Conservation (phyloP, 2,113 vertebrate species). For the Bufo gargarizans region DNA sequence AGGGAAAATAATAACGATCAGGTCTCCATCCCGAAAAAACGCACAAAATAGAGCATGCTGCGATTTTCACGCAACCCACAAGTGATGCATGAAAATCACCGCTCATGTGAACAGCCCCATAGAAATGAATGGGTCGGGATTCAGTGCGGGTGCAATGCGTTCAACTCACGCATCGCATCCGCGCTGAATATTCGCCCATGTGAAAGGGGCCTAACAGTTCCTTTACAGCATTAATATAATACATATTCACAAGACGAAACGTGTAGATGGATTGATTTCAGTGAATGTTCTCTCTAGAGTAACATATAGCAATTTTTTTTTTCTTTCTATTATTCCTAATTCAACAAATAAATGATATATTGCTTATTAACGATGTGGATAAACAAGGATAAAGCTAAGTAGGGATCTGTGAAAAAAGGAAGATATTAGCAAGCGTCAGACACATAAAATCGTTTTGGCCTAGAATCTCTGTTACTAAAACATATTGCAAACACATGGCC, state of each 20-base stretch:
- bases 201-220: too few relatives aligned
- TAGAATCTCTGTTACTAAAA: slow-evolving; percentile 60
- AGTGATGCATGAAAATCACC: too few relatives aligned
- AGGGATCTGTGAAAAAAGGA: slow-evolving; percentile 13
- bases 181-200: too few relatives aligned
- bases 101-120: too few relatives aligned
- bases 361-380: background rate
- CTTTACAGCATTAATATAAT: background rate
- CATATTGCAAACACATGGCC: slow-evolving; percentile 77
- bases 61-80: too few relatives aligned
- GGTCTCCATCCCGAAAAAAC: too few relatives aligned
- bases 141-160: too few relatives aligned
- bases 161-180: too few relatives aligned
- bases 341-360: background rate
- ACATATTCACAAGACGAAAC: background rate
- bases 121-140: too few relatives aligned
- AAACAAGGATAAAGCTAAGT: slow-evolving; percentile 10
- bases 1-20: too few relatives aligned
- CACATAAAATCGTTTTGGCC: slow-evolving; percentile 47
- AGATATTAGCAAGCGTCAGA: background rate
- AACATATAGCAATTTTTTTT: slow-evolving; percentile 20
- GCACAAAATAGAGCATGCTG: too few relatives aligned
- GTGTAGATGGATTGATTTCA: background rate
- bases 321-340: background rate
- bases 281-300: background rate